Conservation (phyloP, 1,140 invertebrate genomes). For the Orchesella cincta region DNA sequence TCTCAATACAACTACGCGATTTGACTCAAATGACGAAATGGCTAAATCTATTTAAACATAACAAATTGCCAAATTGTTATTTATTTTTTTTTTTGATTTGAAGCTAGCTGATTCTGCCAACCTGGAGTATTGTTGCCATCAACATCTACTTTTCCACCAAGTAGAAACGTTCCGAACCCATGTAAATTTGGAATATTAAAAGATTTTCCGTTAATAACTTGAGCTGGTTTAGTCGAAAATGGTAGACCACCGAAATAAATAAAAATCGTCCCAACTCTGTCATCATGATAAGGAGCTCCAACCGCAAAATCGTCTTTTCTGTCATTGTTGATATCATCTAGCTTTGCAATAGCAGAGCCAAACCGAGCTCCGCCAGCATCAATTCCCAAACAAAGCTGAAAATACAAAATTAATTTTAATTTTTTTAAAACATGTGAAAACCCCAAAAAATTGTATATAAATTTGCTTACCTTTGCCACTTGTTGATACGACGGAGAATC, state of each 20-base stretch:
- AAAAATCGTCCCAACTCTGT: background rate
- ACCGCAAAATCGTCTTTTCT: background rate
- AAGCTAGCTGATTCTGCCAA: background rate
- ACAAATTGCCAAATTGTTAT: too few species aligned
- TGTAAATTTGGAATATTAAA: conserved; percentile 9
- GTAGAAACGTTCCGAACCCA: background rate
- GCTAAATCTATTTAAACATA: background rate
- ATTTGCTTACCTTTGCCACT: too few species aligned
- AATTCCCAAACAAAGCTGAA: background rate
- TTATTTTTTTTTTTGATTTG: background rate
- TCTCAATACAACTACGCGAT: background rate
- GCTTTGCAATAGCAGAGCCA: background rate
- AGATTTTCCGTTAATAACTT: background rate
- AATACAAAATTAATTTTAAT: background rate
- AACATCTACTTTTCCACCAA: background rate
- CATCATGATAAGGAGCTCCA: background rate
- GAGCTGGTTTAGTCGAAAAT: background rate
- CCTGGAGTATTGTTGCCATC: background rate
- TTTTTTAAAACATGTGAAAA: too few species aligned
- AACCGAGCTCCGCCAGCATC: background rate
- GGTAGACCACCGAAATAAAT: background rate
- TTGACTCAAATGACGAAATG: background rate
- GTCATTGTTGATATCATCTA: background rate
- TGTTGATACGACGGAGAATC: too few species aligned
- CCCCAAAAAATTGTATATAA: too few species aligned